Percentiles rank a stretch among this genome's conserved stretches.
Evolutionary conservation across 2,888 invertebrate species (phyloP).

Genomic region (Acheta domesticus): DNA sequence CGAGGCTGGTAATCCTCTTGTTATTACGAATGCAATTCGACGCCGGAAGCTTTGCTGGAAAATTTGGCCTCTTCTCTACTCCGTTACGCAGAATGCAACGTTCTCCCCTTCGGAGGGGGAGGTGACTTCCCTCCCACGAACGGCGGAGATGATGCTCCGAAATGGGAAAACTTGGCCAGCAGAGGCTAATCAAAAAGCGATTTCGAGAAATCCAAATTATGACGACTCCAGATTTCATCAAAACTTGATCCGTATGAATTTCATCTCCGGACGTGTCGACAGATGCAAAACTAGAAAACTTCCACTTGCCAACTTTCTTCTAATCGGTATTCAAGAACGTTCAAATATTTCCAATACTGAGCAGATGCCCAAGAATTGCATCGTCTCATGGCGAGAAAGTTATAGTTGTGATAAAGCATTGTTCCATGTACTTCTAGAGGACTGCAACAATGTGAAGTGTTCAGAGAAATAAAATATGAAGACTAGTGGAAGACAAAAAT

Average conservation of each 20-base stretch:
- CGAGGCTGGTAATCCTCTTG: no score
- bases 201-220: slow-evolving; percentile 3
- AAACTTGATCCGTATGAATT: background rate
- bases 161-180: background rate
- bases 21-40: no score
- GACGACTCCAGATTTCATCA: background rate
- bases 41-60: no score
- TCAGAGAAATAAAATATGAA: no score
- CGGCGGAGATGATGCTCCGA: background rate
- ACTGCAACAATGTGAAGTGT: no score
- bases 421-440: no score
- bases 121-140: background rate
- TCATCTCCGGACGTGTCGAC: background rate
- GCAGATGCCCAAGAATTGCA: background rate
- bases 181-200: background rate
- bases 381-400: no score
- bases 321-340: background rate
- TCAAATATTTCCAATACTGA: background rate
- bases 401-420: no score
- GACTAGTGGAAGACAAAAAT: no score
- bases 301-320: background rate
- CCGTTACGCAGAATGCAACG: no score
- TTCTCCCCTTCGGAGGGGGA: no score
- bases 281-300: background rate
- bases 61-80: no score